Base-by-base conservation (phyloP, 2,113 vertebrate species). In the Myxocyprinus asiaticus region DNA sequence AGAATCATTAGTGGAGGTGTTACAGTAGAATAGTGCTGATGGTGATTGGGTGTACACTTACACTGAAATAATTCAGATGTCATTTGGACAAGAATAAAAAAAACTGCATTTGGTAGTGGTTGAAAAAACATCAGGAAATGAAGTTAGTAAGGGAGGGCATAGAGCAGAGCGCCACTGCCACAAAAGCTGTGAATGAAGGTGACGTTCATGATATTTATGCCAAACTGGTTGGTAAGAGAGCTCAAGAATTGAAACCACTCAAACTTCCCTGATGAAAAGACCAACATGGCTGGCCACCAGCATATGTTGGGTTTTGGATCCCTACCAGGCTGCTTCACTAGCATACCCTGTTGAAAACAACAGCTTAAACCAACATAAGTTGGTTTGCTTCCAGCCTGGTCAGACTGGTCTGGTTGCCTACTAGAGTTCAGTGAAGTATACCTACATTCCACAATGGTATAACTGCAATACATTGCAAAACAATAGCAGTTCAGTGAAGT, bases 31-130 rank as follows among this genome's bases (percentile, higher is more conserved):
- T 63, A 67, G 77, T 43, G 44, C 51, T 58, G 17, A 79, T 67
- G 62, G 15, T 48, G 56, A 72, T 74, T 71, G 58, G 58, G 15
- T 44, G 67, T 11, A 53, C 58, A 53, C 67, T 72, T 11, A 67
- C 61, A 72, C 73, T 11, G 47, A 44, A 80, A 83, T 70, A 83
- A 80, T 45, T 76, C 43, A 66, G 58, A 44, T 15, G 65, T 68
- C 66, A 83, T 83, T 56, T 77, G 56, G 61, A 45, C 70, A 33
- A 33, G 71, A 74, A 62, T 63, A 61, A 76, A 80, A 77, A 76
- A 78, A 68, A 67, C 44, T 47, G 15, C 45, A 33, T 50, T 68
- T 72, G 78, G 69, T 72, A 55, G 62, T 77, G 59, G 53, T 65
- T 79, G 58, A 65, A 70, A 79, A 70, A 42, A 58, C 64, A 64